Evolutionary conservation across 2,797 vertebrate species (phyloP), one percentile per base, ranked within the genome.

Genomic region (Pempheris klunzingeri): DNA sequence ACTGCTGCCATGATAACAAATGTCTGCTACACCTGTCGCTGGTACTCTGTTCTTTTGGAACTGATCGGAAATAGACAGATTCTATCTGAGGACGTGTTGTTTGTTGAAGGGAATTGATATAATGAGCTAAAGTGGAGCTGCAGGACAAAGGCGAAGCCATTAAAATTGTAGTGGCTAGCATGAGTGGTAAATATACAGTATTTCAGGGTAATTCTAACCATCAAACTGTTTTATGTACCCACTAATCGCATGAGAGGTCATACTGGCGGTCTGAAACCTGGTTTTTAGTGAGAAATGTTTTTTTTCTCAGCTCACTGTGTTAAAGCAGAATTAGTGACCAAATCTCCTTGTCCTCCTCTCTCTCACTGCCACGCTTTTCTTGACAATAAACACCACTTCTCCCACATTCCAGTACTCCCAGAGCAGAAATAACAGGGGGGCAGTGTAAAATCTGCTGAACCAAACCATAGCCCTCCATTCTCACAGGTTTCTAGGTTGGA

Each of bases 351-450:
- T 38, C 30, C 58, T 36, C 30, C 57, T 20, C 38, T 13, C 60
- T 43, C 50, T 73, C 39, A 26, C 71, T 64, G 74, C 49, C 63
- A 72, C 71, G 53, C 68, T 34, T 32, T 32, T 77, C 17, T 34
- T 43, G 20, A 82, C 80, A 77, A 86, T 15, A 85, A 87, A 78
- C 52, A 74, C 32, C 28, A 12, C 36, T n/a, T 67, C 47, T 54
- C 60, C 64, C 47, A 74, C 88, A 90, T 90, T 87, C 84, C 83
- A 63, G 61, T 59, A 65, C 78, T 85, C 86, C 84, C 83, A 74
- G 18, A 44, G 67, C 18, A 13, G 69, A 71, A 75, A 82, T 81
- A 60, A 72, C 18, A 61, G 18, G 4, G 64, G 57, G 54, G 66
- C 49, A 70, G 54, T 57, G 64, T 59, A 77, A 84, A 68, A 82